Conservation (phyloP, 2,888 invertebrate genomes). For the Zelleria hepariella region DNA sequence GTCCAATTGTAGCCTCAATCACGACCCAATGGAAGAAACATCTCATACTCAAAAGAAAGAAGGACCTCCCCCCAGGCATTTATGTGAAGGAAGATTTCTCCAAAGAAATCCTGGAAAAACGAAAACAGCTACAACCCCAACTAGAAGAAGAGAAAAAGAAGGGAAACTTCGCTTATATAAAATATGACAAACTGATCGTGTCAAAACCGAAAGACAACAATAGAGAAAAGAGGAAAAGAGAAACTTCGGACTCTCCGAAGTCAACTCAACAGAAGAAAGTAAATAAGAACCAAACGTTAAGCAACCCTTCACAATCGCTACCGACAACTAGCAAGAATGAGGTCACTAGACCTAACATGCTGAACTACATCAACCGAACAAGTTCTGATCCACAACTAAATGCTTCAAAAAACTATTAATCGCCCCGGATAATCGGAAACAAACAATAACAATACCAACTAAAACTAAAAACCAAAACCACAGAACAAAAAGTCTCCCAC, state of each 20-base stretch:
- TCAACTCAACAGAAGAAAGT: background rate
- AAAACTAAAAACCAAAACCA: too few relatives aligned
- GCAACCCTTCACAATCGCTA: too few relatives aligned
- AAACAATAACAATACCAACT: too few relatives aligned
- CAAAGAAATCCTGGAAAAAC: slow-evolving; percentile 4
- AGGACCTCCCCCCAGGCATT: background rate
- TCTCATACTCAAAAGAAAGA: background rate
- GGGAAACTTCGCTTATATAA: slow-evolving; percentile 3
- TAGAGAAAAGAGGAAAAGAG: background rate
- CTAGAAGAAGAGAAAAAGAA: slow-evolving; percentile 4
- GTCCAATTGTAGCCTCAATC: background rate
- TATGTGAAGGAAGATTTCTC: too few relatives aligned
- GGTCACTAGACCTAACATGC: too few relatives aligned
- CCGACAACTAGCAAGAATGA: too few relatives aligned
- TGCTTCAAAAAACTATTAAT: too few relatives aligned
- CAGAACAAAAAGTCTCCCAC: slow-evolving; percentile 1
- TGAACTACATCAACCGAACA: too few relatives aligned
- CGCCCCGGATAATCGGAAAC: too few relatives aligned
- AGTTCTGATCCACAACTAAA: too few relatives aligned
- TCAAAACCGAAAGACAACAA: background rate
- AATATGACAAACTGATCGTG: background rate
- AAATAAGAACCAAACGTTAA: too few relatives aligned
- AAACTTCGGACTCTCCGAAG: background rate
- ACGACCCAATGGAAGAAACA: background rate
- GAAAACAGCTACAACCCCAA: slow-evolving; percentile 3